A percentile compares a stretch with the other conserved stretches of the same genome.
Conservation (phyloP, 2,888 invertebrate species). For the Phortica magna region DNA sequence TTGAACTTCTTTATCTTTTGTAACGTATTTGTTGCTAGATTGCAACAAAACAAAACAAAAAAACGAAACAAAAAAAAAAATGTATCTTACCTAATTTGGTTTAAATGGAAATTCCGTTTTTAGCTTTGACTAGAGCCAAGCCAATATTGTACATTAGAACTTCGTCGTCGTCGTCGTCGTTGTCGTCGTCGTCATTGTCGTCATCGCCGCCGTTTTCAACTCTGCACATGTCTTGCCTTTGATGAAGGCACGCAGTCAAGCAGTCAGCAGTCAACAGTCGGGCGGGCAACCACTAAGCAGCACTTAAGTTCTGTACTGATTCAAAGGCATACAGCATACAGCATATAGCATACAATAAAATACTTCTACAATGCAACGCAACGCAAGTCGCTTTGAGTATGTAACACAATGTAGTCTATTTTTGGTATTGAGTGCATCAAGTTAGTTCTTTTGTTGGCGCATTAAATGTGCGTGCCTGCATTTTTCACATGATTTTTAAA, state of each 20-base stretch:
- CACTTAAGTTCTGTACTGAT: background rate
- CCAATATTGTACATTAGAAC: slow-evolving; percentile 63
- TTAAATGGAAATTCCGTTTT: slow-evolving; percentile 74
- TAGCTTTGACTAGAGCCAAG: slow-evolving; percentile 52
- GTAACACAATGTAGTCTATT: slow-evolving; percentile 22
- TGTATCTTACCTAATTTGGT: slow-evolving; percentile 73
- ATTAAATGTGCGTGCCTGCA: slow-evolving; percentile 33
- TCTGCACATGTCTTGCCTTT: background rate
- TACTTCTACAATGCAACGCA: slow-evolving; percentile 16
- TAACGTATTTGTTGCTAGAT: slow-evolving; percentile 48
- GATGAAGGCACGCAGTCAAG: background rate
- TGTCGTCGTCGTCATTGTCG: background rate
- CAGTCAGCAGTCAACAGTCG: background rate
- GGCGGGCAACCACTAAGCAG: background rate
- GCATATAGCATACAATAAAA: slow-evolving; percentile 14
- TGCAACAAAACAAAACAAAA: slow-evolving; percentile 47
- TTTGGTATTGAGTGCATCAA: slow-evolving; percentile 33
- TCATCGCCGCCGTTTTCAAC: background rate
- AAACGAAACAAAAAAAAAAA: slow-evolving; percentile 50
- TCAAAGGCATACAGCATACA: background rate
- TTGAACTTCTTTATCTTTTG: slow-evolving; percentile 25
- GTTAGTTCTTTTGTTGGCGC: slow-evolving; percentile 28
- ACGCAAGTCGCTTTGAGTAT: background rate
- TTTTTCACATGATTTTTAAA: slow-evolving; percentile 34
- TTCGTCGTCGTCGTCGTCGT: background rate